Base-by-base conservation (phyloP, 1,140 invertebrate species). In the Drosophila ohnishii region DNA sequence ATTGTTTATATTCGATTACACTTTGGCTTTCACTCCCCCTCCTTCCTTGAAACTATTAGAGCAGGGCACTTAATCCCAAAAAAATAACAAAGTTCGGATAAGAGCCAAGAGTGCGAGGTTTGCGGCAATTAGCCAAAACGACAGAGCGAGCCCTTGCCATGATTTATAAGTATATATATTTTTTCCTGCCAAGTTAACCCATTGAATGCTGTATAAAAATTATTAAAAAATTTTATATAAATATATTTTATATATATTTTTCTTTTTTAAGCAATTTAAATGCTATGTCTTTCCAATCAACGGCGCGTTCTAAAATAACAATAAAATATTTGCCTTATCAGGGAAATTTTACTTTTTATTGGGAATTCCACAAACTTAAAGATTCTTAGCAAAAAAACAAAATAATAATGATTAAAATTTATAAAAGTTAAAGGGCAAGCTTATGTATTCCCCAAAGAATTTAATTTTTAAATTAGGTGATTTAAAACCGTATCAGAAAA, bases 111-210 rank as follows among this genome's bases (percentile, higher is more conserved):
- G 14, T 9, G 42, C 28, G 25, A 10, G 25, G 48, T 51, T 61
- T 70, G 42, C 50, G 51, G 44, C 69, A 58, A 59, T 72, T 61
- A 57, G 42, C 56, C 56, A 47, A 72, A 45, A 28, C 30, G 56
- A 53, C 57, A 53, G 48, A 7, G 32, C 44, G 45, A 14, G 7
- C 44, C 22, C 57, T 32, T 22, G 10, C 42, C 10, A 40, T 35
- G 16, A 48, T 62, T 28, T 28, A 28, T 28, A 28, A 5, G 2
- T 22, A 22, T 22, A 28, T 28, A 28, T 28, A 28, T 28, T 1
- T 5, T 28, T 28, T 5, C 42, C 16, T 47, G 56, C 16, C 32
- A 42, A 34, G 7, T 67, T 67, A 67, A 64, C 64, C 34, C 58
- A 6, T 7, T n/a, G 0, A 37, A 14, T 14, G 4, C 22, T 0